These are phyloP conservation scores for Pectinophora gossypiella DNA, from an alignment of 1,140 invertebrate genomes.

Conservation along the genomic window DNA sequence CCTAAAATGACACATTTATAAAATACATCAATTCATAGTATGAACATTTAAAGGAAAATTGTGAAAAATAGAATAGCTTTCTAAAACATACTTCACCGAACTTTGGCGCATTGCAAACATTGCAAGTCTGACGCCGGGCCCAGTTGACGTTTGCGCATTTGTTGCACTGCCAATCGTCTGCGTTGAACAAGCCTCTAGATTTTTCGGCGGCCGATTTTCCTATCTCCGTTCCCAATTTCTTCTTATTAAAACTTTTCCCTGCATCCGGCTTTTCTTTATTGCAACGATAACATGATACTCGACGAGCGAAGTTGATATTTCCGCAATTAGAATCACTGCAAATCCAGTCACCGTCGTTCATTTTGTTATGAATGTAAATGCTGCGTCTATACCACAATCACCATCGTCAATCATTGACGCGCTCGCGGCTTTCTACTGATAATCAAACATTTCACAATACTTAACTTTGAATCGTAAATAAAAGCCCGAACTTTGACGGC, in stretches of 20 bases:
- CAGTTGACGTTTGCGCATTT: slow-evolving; percentile 99
- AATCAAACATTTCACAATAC: slow-evolving; percentile 5
- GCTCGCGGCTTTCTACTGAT: slow-evolving; percentile 6
- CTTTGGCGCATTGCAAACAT: slow-evolving; percentile 99
- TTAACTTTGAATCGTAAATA: slow-evolving; percentile 37
- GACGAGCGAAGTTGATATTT: slow-evolving; percentile 95
- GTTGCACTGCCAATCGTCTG: slow-evolving; percentile 99
- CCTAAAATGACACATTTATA: slow-evolving; percentile 36
- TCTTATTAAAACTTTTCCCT: slow-evolving; percentile 83
- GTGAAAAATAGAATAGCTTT: background rate
- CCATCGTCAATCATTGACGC: slow-evolving; percentile 10
- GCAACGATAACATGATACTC: slow-evolving; percentile 94
- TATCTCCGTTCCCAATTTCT: slow-evolving; percentile 97
- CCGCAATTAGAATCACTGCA: slow-evolving; percentile 83
- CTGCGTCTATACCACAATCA: slow-evolving; percentile 22
- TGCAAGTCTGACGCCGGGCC: slow-evolving; percentile 97
- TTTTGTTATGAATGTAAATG: slow-evolving; percentile 38
- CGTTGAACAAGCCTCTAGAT: slow-evolving; percentile 97
- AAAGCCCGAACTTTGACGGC: slow-evolving; percentile 45
- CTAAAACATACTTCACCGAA: slow-evolving; percentile 85
- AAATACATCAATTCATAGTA: too few relatives aligned
- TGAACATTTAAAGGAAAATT: background rate
- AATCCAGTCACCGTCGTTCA: slow-evolving; percentile 73
- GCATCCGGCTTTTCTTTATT: slow-evolving; percentile 81
- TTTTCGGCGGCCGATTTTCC: slow-evolving; percentile 99